A percentile compares a stretch with the other conserved stretches of the same genome.
Evolutionary conservation across 1,140 invertebrate species (phyloP).

Genomic region (Cecropterus lyciades): DNA sequence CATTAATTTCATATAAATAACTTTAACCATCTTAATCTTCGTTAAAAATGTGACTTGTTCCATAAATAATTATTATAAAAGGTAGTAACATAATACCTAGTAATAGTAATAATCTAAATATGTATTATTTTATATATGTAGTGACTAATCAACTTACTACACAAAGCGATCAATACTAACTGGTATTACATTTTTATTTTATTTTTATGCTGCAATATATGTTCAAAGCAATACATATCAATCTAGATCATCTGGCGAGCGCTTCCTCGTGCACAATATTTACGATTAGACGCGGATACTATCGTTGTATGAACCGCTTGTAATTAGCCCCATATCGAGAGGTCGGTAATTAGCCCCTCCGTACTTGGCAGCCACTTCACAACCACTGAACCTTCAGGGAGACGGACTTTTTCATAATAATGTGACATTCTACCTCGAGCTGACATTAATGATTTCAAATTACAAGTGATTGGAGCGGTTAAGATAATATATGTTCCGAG

Average conservation of each 20-base stretch:
- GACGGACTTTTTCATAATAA: not conserved
- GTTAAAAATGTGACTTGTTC: no score
- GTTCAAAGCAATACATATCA: not conserved
- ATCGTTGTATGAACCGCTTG: not conserved
- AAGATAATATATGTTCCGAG: no score
- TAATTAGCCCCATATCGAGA: conserved; percentile 5
- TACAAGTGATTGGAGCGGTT: not conserved
- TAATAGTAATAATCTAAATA: no score
- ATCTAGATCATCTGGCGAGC: not conserved
- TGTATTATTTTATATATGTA: no score
- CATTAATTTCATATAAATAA: no score
- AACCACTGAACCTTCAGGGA: conserved; percentile 5
- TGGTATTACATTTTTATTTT: no score
- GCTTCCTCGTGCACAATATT: conserved; percentile 12
- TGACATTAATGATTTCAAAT: not conserved
- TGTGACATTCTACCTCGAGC: not conserved
- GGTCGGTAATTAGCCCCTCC: conserved; percentile 1
- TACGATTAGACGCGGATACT: conserved; percentile 6
- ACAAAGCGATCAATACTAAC: no score
- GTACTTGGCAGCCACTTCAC: conserved; percentile 1
- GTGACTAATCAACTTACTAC: no score
- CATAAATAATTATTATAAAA: no score
- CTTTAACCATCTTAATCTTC: no score
- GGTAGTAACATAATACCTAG: no score
- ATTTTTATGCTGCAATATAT: no score